These are phyloP conservation scores for Drosophila paranaensis DNA, from an alignment of 2,888 invertebrate genomes.

Conservation along the genomic window DNA sequence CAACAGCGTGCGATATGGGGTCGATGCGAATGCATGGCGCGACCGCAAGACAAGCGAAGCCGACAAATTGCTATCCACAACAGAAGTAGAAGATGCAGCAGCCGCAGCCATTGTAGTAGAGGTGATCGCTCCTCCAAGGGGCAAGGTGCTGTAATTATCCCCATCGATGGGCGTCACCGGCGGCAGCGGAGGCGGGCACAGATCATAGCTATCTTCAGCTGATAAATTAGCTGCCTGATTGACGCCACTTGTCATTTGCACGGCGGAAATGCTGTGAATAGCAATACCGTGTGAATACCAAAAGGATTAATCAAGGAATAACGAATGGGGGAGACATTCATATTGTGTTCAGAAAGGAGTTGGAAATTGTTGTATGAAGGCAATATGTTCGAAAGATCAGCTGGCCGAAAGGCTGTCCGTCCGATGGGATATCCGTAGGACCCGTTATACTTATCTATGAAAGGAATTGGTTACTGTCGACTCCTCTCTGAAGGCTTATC, in stretches of 20 bases:
- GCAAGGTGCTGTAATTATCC: not conserved
- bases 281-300: not conserved
- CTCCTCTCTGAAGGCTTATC: no score
- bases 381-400: no score
- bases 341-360: not conserved
- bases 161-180: not conserved
- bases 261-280: conserved; percentile 26
- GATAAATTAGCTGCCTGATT: conserved; percentile 14
- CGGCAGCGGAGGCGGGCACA: not conserved
- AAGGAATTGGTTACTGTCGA: no score
- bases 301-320: not conserved
- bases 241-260: conserved; percentile 1
- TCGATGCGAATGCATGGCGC: conserved; percentile 28
- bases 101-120: not conserved
- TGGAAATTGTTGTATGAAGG: no score
- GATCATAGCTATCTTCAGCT: conserved; percentile 21
- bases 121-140: not conserved
- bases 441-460: no score
- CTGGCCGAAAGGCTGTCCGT: no score
- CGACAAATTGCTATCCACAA: conserved; percentile 1
- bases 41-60: conserved; percentile 7
- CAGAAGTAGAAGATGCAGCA: not conserved
- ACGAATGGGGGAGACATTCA: not conserved
- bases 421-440: no score
- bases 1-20: conserved; percentile 43